Evolutionary conservation across 2,888 invertebrate genomes (phyloP), one percentile per base, ranked within the genome.

Genomic region (Tuta absoluta): DNA sequence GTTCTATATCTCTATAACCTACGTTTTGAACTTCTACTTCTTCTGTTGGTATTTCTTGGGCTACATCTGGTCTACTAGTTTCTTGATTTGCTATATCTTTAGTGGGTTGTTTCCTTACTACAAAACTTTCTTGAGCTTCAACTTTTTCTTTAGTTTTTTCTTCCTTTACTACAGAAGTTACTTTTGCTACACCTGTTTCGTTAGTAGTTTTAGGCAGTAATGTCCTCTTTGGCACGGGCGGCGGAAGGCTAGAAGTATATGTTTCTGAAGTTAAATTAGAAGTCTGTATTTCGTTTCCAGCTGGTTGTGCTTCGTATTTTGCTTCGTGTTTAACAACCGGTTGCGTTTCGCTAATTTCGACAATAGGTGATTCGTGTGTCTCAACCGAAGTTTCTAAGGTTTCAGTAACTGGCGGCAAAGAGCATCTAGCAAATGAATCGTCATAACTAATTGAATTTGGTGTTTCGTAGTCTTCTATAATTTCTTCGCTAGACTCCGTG

Each of bases 1-100:
- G 65, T 17, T 79, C 79, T 11, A 63, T 45, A 65, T 71, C 67
- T 66, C 71, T 65, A 68, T 71, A 70, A 14, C 12, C 23, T 19
- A 75, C 74, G 2, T 38, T 60, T 38, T 60, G 45, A 7, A 23
- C 21, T 7, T 60, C 60, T 60, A 45, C 60, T 24, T 45, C 45
- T 19, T 45, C 11, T 23, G 12, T 24, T 23, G n/a, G 0, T 1
- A 0, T 17, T 23, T 21, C 17, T 45, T 60, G 21, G 10, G n/a
- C n/a, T 37, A 33, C 4, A 33, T 1, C 33, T 33, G 33, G 28
- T 28, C 28, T 28, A 28, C 4, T 23, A n/a, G n/a, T 41, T 24
- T 33, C 33, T 33, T 33, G 8, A 33, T 1, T 10, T 33, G 10
- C 33, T 33, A 33, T 33, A 8, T 10, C 33, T 33, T 33, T 33